Base-by-base conservation (phyloP, 2,113 vertebrate genomes). In the Lamprotornis superbus region DNA sequence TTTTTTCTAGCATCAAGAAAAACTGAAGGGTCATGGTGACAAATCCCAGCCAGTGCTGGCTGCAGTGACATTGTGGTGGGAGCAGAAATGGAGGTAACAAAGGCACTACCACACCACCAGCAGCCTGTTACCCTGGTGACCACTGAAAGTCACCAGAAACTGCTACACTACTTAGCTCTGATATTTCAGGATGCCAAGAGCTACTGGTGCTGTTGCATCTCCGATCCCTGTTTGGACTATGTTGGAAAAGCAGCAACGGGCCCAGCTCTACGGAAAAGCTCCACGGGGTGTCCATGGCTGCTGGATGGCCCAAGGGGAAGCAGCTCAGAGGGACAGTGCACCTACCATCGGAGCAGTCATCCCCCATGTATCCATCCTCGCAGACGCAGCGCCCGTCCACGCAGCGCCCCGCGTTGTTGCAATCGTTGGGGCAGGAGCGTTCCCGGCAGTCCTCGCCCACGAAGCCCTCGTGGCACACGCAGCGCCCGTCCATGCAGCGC, bases 401-500 rank as follows among this genome's bases (percentile, higher is more conserved):
- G 12, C 99, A 99, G 56, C 25, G 96, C 14, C 99, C 99, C 0
- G 11, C 96, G 5, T 94, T 94, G 86, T 98, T 93, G 97, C 99
- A 99, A 97, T 98, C 57, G 0, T 98, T 98, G 81, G 93, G 97
- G 59, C 99, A 99, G 15, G 98, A 97, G 42, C 80, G 97, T 20
- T 97, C 97, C 12, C 97, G 30, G 37, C 99, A 99, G 90, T 99
- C 99, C 9, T 98, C 97, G 1, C 99, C 99, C 0, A 57, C 79
- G 79, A 99, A 99, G 22, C 98, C 98, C 71, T 99, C 98, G 0
- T 98, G 96, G 67, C 99, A 99, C 40, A 99, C 85, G 1, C 99
- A 99, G 85, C 93, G 98, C 39, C 99, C 99, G 0, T 98, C 64
- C 0, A 98, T 15, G 2, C 99, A 99, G 95, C 94, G 98, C 5